Evolutionary conservation across 2,113 vertebrate species (phyloP).

Genomic region (Willisornis vidua): DNA sequence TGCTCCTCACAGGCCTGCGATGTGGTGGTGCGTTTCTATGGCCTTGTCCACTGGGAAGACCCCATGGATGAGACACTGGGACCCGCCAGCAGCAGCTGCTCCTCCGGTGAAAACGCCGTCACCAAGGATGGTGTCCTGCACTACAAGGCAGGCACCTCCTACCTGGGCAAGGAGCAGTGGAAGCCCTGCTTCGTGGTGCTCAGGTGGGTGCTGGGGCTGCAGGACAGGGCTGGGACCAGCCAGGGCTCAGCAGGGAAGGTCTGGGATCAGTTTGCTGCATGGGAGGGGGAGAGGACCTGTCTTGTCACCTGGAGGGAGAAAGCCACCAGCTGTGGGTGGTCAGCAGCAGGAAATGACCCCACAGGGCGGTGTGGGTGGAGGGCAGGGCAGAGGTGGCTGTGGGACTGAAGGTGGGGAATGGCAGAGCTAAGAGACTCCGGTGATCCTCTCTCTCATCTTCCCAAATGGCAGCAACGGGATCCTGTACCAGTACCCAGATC

Average conservation of each 20-base stretch:
- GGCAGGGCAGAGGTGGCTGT: neutral
- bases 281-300: neutral
- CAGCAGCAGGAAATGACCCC: neutral
- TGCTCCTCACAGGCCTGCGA: conserved; percentile 73
- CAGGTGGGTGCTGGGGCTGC: conserved; percentile 71
- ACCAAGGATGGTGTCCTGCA: conserved; percentile 89
- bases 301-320: neutral
- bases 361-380: rapidly evolving
- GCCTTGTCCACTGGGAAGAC: conserved; percentile 96
- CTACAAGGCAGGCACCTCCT: conserved; percentile 88
- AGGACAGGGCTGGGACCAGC: neutral
- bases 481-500: conserved; percentile 91
- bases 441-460: neutral
- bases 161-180: conserved; percentile 95
- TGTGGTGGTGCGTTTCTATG: conserved; percentile 86
- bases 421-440: neutral
- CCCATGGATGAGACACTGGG: conserved; percentile 83
- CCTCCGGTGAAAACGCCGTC: conserved; percentile 21
- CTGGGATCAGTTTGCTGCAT: neutral
- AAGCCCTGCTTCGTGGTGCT: conserved; percentile 93
- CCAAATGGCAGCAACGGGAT: conserved; percentile 82
- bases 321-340: neutral
- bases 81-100: conserved; percentile 49
- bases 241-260: neutral
- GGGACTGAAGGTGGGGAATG: neutral